Conservation (phyloP, 2,888 invertebrate genomes). For the Acanthosepion esculentum region DNA sequence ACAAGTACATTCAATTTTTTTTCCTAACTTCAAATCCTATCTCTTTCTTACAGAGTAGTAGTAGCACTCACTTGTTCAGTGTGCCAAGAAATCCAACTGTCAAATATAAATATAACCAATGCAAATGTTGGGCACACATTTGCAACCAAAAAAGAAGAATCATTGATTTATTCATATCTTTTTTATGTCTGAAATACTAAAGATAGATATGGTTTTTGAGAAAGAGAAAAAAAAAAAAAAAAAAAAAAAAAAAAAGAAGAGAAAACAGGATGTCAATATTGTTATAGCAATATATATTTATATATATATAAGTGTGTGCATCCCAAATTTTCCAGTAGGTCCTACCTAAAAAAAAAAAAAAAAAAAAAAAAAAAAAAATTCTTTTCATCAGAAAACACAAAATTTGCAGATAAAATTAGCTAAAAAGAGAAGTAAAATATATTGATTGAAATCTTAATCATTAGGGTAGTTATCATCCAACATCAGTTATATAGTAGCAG, state of each 20-base stretch:
- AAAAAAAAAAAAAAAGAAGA: neutral
- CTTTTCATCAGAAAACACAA: neutral
- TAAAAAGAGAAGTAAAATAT: too few relatives aligned
- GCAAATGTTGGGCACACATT: neutral
- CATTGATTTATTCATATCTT: neutral
- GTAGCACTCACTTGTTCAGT: neutral
- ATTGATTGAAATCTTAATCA: too few relatives aligned
- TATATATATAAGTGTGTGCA: neutral
- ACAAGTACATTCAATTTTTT: neutral
- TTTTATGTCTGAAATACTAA: neutral
- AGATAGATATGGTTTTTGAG: neutral
- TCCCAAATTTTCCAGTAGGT: neutral
- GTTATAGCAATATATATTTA: neutral
- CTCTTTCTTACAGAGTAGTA: neutral
- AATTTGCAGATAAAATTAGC: neutral
- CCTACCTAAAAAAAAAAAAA: neutral
- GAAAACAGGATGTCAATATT: neutral
- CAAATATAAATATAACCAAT: neutral
- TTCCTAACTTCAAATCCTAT: neutral
- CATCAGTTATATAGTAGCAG: too few relatives aligned
- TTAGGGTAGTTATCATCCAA: too few relatives aligned
- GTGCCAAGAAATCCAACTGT: neutral
- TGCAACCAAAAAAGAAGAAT: neutral
- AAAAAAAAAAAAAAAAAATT: neutral
- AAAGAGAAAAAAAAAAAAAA: too few relatives aligned